A percentile compares a stretch with the other conserved stretches of the same genome.
These are phyloP conservation scores for Yponomeuta plumbellus DNA, from an alignment of 2,888 invertebrate genomes.

Conservation along the genomic window DNA sequence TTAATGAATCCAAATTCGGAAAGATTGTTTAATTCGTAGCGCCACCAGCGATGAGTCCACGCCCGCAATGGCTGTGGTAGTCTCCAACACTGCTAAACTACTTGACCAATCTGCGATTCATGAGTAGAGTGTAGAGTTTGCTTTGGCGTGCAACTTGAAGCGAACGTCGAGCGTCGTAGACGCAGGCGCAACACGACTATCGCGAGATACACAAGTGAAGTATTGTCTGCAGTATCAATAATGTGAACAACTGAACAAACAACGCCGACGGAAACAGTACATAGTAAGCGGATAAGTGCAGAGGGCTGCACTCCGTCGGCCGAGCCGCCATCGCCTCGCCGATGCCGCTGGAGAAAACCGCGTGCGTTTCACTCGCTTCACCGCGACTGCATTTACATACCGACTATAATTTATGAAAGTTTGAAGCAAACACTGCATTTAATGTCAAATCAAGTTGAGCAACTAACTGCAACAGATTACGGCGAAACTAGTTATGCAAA, in stretches of 20 bases:
- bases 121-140: too few relatives aligned
- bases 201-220: background rate
- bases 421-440: background rate
- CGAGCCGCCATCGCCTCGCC: background rate
- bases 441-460: background rate
- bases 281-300: background rate
- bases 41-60: slow-evolving; percentile 6
- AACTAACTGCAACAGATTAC: background rate
- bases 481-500: background rate
- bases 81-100: too few relatives aligned
- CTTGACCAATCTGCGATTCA: too few relatives aligned
- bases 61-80: background rate
- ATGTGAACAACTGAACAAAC: slow-evolving; percentile 1
- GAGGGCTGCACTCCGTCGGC: background rate
- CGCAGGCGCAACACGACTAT: background rate
- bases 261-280: background rate
- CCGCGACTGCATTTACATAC: background rate
- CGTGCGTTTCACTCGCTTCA: background rate
- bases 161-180: too few relatives aligned
- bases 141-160: too few relatives aligned
- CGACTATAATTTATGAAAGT: background rate
- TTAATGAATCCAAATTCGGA: slow-evolving; percentile 57
- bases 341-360: background rate
- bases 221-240: background rate
- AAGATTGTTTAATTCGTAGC: slow-evolving; percentile 46